Conservation (phyloP, 2,888 invertebrate genomes). For the Sturmia bella region DNA sequence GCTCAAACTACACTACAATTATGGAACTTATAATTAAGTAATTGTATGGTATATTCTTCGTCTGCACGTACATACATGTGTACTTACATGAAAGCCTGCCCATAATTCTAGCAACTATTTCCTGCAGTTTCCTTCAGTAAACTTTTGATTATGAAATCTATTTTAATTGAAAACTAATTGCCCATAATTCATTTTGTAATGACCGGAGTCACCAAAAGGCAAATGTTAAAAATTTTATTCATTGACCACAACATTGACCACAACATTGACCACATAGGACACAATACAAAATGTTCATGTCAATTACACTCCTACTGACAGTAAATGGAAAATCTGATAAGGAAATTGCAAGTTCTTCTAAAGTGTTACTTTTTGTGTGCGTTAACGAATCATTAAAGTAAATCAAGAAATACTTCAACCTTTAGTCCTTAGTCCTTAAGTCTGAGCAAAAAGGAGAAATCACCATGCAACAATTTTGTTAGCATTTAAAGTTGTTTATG, state of each 20-base stretch:
- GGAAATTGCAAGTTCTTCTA: not conserved
- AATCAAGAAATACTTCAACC: slow-evolving; percentile 11
- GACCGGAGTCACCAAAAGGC: not conserved
- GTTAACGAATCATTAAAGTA: not conserved
- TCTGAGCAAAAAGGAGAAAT: not conserved
- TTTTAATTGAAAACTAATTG: no score
- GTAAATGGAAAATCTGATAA: not conserved
- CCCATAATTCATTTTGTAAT: not conserved
- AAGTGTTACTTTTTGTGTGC: no score
- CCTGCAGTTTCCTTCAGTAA: no score
- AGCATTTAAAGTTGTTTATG: slow-evolving; percentile 27
- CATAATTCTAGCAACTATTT: no score
- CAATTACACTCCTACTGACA: not conserved
- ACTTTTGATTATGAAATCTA: no score
- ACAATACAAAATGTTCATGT: slow-evolving; percentile 10
- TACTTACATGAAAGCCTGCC: no score
- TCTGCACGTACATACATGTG: no score
- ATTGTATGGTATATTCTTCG: no score
- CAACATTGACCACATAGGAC: slow-evolving; percentile 5
- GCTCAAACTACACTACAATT: no score
- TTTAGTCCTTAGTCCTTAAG: slow-evolving; percentile 4
- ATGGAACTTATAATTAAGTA: no score
- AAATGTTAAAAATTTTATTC: slow-evolving; percentile 23
- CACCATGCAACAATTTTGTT: slow-evolving; percentile 22
- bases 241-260: slow-evolving; percentile 5